Evolutionary conservation across 1,140 invertebrate genomes (phyloP).

Genomic region (Andricus grossulariae): DNA sequence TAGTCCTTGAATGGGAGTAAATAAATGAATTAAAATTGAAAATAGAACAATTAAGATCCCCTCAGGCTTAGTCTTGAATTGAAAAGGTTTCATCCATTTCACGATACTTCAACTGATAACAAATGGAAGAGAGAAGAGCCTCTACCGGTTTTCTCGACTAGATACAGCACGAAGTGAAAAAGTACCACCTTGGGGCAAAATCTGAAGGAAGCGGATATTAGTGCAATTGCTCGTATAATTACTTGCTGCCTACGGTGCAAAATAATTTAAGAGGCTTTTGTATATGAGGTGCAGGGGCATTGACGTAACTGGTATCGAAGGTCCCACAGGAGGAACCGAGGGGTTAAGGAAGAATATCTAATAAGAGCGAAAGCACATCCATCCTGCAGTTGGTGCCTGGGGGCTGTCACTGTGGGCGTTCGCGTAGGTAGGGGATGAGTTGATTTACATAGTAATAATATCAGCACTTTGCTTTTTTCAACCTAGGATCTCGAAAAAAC

Average conservation of each 20-base stretch:
- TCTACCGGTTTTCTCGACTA: not conserved
- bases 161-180: not conserved
- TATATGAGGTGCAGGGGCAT: constrained; percentile 39
- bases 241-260: constrained; percentile 48
- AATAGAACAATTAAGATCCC: no score
- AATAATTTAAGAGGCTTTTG: constrained; percentile 43
- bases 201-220: constrained; percentile 25
- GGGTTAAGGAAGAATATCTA: constrained; percentile 67
- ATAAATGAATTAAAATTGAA: no score
- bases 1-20: no score
- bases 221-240: constrained; percentile 54
- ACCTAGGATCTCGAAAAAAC: not conserved
- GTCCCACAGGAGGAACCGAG: constrained; percentile 49
- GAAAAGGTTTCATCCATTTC: no score
- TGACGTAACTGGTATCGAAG: constrained; percentile 54
- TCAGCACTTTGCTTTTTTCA: constrained; percentile 58
- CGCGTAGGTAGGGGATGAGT: constrained; percentile 61
- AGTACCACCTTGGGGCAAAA: constrained; percentile 14
- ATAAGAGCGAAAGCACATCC: constrained; percentile 72
- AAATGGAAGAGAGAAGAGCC: no score
- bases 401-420: constrained; percentile 73
- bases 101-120: no score
- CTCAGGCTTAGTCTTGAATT: no score
- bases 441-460: constrained; percentile 76
- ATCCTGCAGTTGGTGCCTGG: constrained; percentile 66